Evolutionary conservation across 2,113 vertebrate species (phyloP).

Genomic region (Cephalopholis sonnerati): DNA sequence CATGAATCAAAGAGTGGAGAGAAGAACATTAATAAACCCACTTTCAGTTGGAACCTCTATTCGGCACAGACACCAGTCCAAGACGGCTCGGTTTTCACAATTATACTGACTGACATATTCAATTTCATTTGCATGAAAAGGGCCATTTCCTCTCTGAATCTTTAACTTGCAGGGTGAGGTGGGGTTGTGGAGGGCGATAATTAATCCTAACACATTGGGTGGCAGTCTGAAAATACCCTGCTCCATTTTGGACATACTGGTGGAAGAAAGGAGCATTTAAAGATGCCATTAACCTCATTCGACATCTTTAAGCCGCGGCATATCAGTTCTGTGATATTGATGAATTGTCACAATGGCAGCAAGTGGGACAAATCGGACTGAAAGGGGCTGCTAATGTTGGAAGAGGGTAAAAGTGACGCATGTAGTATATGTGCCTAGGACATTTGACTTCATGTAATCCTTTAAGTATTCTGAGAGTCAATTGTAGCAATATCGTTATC

Average conservation of each 20-base stretch:
- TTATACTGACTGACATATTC: constrained; percentile 85
- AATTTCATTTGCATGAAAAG: constrained; percentile 85
- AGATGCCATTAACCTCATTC: constrained; percentile 79
- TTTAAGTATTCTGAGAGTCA: constrained; percentile 22
- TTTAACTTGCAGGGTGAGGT: constrained; percentile 79
- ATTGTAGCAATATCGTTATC: constrained; percentile 5
- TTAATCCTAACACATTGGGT: constrained; percentile 82
- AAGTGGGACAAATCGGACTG: constrained; percentile 47
- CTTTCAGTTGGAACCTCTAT: constrained; percentile 68
- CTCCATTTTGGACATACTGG: constrained; percentile 62
- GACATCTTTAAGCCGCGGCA: constrained; percentile 60
- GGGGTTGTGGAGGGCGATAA: constrained; percentile 76
- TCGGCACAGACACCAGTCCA: constrained; percentile 64
- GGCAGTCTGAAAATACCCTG: constrained; percentile 77
- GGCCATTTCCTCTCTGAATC: constrained; percentile 79
- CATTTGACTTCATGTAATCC: constrained; percentile 33
- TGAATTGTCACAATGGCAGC: constrained; percentile 59
- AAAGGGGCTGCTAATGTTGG: constrained; percentile 23
- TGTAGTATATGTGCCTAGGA: constrained; percentile 6
- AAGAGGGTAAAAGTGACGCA: constrained; percentile 30
- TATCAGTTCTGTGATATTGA: constrained; percentile 73
- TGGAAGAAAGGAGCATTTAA: constrained; percentile 78
- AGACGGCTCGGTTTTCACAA: constrained; percentile 76
- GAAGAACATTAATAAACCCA: constrained; percentile 73
- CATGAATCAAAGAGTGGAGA: constrained; percentile 71